Evolutionary conservation across 2,888 invertebrate genomes (phyloP).

Genomic region (Chouioia cunea): DNA sequence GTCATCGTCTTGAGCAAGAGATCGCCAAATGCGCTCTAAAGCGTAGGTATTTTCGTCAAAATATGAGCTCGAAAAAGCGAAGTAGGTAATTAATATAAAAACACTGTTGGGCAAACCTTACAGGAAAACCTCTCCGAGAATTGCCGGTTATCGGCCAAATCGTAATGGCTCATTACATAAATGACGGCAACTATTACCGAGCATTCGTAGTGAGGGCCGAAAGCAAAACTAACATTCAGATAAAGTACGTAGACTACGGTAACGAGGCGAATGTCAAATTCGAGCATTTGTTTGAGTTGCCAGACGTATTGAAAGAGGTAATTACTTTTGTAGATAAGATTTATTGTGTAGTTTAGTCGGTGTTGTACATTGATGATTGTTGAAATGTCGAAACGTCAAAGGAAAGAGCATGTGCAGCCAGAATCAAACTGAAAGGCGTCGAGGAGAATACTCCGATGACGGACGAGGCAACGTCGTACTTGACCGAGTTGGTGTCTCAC

Average conservation of each 20-base stretch:
- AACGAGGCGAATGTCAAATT: slow-evolving; percentile 55
- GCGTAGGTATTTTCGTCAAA: slow-evolving; percentile 49
- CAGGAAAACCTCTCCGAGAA: slow-evolving; percentile 53
- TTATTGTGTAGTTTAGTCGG: slow-evolving; percentile 17
- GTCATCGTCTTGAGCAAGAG: slow-evolving; percentile 54
- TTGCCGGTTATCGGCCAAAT: slow-evolving; percentile 57
- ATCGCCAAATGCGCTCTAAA: slow-evolving; percentile 56
- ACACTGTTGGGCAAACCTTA: background rate
- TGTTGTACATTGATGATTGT: slow-evolving; percentile 3
- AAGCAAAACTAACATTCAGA: slow-evolving; percentile 44
- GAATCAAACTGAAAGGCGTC: slow-evolving; percentile 56
- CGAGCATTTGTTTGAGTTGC: slow-evolving; percentile 53
- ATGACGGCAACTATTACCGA: slow-evolving; percentile 62
- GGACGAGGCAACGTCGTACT: slow-evolving; percentile 53
- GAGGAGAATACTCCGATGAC: slow-evolving; percentile 54
- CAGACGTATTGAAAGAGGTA: slow-evolving; percentile 57
- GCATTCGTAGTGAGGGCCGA: slow-evolving; percentile 58
- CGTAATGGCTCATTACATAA: slow-evolving; percentile 58
- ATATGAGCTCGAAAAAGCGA: background rate
- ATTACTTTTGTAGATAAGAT: slow-evolving; percentile 22
- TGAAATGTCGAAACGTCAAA: slow-evolving; percentile 34
- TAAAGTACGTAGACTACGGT: slow-evolving; percentile 64
- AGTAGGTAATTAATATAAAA: background rate
- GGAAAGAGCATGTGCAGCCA: slow-evolving; percentile 50
- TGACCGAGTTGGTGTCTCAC: slow-evolving; percentile 51